phyloP scores from a whole-genome alignment of 2,113 vertebrate genomes.

The Laterallus jamaicensis region DNA sequence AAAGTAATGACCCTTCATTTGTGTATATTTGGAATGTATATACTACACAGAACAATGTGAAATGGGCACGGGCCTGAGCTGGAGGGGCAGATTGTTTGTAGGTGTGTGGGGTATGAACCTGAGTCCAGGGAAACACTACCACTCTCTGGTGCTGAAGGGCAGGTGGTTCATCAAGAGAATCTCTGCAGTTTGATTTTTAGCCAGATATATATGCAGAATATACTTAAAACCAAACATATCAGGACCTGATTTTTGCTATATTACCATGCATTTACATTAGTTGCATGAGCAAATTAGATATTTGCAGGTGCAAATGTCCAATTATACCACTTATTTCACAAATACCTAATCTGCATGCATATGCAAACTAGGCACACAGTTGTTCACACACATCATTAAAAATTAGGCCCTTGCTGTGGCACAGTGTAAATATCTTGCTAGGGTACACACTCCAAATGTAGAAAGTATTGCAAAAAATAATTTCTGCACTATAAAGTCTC shows the following conservation, averaged over 20 bases:
- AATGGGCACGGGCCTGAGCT: not conserved
- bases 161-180: not conserved
- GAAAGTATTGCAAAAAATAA: conserved; percentile 13
- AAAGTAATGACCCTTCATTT: not conserved
- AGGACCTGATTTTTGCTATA: not conserved
- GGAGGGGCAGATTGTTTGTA: not conserved
- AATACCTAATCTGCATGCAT: conserved; percentile 67
- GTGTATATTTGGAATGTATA: not conserved
- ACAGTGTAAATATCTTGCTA: conserved; percentile 67
- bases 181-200: not conserved
- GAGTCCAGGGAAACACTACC: not conserved
- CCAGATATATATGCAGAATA: not conserved
- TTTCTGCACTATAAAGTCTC: conserved; percentile 7
- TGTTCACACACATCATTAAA: conserved; percentile 70
- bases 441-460: conserved; percentile 48
- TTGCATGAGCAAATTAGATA: conserved; percentile 48
- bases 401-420: conserved; percentile 70
- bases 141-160: not conserved
- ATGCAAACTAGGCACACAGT: conserved; percentile 66
- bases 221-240: not conserved
- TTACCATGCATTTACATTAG: conserved; percentile 37
- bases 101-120: not conserved
- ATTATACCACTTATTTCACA: conserved; percentile 67
- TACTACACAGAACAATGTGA: not conserved
- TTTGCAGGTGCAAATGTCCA: conserved; percentile 71